These are phyloP conservation scores for Chunga burmeisteri DNA, from an alignment of 2,113 vertebrate species.

Conservation along the genomic window DNA sequence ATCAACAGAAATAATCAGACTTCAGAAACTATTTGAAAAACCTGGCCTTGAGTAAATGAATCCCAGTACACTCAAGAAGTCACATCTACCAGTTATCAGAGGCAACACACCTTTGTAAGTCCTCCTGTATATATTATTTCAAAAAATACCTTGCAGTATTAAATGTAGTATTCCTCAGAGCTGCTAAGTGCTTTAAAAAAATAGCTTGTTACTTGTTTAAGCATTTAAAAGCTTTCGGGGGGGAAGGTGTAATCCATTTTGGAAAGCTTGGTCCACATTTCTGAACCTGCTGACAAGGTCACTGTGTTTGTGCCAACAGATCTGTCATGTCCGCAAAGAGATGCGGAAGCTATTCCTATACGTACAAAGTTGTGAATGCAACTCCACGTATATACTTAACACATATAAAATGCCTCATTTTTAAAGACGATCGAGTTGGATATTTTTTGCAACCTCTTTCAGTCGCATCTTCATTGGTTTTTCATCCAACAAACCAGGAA, in stretches of 20 bases:
- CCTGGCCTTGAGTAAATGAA: background rate
- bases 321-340: background rate
- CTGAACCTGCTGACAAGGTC: background rate
- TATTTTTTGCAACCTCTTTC: background rate
- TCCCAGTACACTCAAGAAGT: background rate
- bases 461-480: background rate
- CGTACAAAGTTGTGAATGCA: background rate
- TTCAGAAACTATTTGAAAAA: background rate
- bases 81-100: background rate
- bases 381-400: no score
- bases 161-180: background rate
- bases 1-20: background rate
- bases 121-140: no score
- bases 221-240: background rate
- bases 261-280: background rate
- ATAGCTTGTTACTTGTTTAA: background rate
- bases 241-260: background rate
- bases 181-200: background rate
- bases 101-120: background rate
- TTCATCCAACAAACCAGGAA: background rate
- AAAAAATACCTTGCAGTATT: rapidly evolving
- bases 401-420: background rate
- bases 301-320: background rate
- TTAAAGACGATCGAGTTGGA: background rate
- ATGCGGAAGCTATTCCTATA: background rate